phyloP scores from a whole-genome alignment of 1,140 invertebrate genomes.

The Dreissena rostriformis region DNA sequence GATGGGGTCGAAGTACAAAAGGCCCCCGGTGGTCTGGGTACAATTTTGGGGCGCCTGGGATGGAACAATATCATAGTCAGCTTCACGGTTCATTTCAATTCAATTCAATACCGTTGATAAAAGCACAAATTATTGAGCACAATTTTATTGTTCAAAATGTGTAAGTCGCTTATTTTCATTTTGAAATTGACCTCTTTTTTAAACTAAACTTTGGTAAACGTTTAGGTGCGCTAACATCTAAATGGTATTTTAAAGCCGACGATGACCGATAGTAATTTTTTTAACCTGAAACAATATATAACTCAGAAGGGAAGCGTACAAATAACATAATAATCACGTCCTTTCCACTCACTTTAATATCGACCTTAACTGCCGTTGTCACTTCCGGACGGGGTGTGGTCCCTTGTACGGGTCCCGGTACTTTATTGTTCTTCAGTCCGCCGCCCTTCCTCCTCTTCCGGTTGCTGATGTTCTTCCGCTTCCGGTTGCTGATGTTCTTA shows the following conservation, averaged over 20 bases:
- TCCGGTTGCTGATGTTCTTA: slow-evolving; percentile 58
- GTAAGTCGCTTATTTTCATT: not conserved
- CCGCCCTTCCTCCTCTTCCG: slow-evolving; percentile 54
- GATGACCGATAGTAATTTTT: too few relatives aligned
- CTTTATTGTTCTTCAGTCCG: not conserved
- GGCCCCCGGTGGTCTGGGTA: slow-evolving; percentile 70
- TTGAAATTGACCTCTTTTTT: not conserved
- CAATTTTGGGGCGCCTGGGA: slow-evolving; percentile 75
- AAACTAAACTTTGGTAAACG: too few relatives aligned
- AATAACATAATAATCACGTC: too few relatives aligned
- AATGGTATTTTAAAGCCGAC: too few relatives aligned
- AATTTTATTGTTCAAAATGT: not conserved
- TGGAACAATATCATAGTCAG: not conserved
- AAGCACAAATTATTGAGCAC: not conserved
- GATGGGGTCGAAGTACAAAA: slow-evolving; percentile 74
- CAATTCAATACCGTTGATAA: not conserved
- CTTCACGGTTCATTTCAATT: too few relatives aligned
- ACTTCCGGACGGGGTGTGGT: too few relatives aligned
- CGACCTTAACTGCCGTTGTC: too few relatives aligned
- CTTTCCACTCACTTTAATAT: too few relatives aligned
- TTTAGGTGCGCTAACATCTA: too few relatives aligned
- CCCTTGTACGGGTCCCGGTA: too few relatives aligned
- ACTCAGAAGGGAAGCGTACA: too few relatives aligned
- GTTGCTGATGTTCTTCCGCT: slow-evolving; percentile 59
- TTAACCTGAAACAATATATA: too few relatives aligned